Evolutionary conservation across 1,140 invertebrate genomes (phyloP).

Genomic region (Dreissena polymorpha): DNA sequence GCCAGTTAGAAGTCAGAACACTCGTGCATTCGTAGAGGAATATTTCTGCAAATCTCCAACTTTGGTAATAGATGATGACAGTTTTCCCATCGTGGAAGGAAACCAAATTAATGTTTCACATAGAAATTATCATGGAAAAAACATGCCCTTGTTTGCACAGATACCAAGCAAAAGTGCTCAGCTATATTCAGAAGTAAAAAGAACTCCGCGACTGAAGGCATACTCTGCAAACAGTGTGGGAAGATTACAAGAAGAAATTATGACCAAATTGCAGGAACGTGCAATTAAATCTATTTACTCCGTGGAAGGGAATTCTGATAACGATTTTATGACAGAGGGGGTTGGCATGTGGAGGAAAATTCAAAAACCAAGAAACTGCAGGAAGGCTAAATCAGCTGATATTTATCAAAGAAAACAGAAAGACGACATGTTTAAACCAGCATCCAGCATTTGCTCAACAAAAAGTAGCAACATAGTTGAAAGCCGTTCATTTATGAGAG

Average conservation of each 20-base stretch:
- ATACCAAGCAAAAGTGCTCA: not conserved
- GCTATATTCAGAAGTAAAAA: not conserved
- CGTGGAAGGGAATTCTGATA: not conserved
- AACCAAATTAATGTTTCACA: not conserved
- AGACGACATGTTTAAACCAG: not conserved
- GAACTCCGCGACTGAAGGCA: not conserved
- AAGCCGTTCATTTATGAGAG: constrained; percentile 1
- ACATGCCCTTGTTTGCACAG: not conserved
- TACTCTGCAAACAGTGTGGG: not conserved
- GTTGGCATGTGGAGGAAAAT: constrained; percentile 16
- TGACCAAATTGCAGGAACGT: not conserved
- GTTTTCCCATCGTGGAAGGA: constrained; percentile 3
- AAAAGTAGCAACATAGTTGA: not conserved
- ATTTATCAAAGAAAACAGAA: not conserved
- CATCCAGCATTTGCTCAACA: not conserved
- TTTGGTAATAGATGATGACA: not conserved
- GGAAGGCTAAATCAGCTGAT: constrained; percentile 25
- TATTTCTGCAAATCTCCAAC: too few relatives aligned
- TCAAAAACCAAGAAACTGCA: not conserved
- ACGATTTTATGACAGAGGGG: constrained; percentile 22
- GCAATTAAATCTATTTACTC: not conserved
- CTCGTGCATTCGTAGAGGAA: not conserved
- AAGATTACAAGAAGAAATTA: not conserved
- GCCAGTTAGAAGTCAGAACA: not conserved
- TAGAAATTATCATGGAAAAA: not conserved